Conservation (phyloP, 2,113 vertebrate genomes). For the Leucoraja erinaceus region DNA sequence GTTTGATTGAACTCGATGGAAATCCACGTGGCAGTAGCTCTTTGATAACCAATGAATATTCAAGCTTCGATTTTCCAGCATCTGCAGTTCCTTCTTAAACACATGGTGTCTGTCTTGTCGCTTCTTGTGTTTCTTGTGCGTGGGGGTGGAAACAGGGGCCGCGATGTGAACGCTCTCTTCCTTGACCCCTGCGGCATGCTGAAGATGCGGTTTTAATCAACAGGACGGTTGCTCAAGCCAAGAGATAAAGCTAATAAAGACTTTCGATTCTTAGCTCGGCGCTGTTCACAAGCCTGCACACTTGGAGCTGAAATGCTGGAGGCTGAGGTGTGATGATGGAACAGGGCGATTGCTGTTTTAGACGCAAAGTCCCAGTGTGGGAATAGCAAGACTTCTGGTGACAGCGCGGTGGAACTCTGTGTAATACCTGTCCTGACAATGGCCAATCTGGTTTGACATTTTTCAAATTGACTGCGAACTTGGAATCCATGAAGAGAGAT, state of each 20-base stretch:
- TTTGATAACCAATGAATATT: background rate
- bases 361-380: background rate
- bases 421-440: background rate
- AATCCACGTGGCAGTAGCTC: background rate
- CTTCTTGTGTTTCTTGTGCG: too few species aligned
- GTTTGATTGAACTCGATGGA: background rate
- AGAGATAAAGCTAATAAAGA: background rate
- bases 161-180: too few species aligned
- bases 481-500: background rate
- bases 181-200: too few species aligned
- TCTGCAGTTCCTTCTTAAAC: too few species aligned
- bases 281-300: background rate
- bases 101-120: too few species aligned
- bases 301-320: background rate
- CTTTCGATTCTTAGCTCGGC: background rate
- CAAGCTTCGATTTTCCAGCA: background rate
- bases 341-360: background rate
- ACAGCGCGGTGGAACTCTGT: background rate
- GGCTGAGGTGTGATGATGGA: background rate
- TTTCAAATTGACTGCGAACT: conserved; percentile 16
- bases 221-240: background rate
- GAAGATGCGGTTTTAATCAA: background rate
- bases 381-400: background rate
- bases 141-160: too few species aligned
- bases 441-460: conserved; percentile 18